Percentiles rank a stretch among this genome's conserved stretches.
Evolutionary conservation across 2,888 invertebrate genomes (phyloP).

Genomic region (Nymphalis urticae): DNA sequence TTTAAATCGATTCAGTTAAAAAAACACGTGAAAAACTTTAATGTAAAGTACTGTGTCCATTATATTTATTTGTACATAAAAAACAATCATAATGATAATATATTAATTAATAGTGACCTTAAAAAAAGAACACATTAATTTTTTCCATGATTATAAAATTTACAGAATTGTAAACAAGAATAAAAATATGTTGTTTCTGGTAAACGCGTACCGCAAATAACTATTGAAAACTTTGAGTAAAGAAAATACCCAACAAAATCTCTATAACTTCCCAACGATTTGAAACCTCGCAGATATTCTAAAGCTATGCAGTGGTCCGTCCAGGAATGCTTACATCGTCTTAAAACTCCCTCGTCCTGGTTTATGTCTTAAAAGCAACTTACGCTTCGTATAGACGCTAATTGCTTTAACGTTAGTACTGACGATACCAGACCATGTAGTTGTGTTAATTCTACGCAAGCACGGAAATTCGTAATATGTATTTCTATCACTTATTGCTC

Average conservation of each 20-base stretch:
- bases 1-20: too few relatives aligned
- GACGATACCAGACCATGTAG: conserved; percentile 43
- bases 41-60: too few relatives aligned
- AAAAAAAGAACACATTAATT: too few relatives aligned
- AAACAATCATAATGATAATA: too few relatives aligned
- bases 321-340: conserved; percentile 40
- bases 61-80: too few relatives aligned
- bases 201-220: neutral
- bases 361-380: conserved; percentile 39
- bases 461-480: neutral
- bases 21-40: too few relatives aligned
- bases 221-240: neutral
- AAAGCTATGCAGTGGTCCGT: conserved; percentile 38
- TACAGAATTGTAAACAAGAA: too few relatives aligned
- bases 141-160: too few relatives aligned
- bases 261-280: conserved; percentile 24
- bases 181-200: too few relatives aligned
- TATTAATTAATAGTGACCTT: too few relatives aligned
- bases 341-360: conserved; percentile 34
- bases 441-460: conserved; percentile 26
- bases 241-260: conserved; percentile 30
- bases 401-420: conserved; percentile 74
- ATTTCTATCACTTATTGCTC: neutral
- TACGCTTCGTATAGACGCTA: conserved; percentile 68
- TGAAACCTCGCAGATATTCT: conserved; percentile 27